Percentiles rank a stretch among this genome's conserved stretches.
Evolutionary conservation across 2,888 invertebrate species (phyloP).

Genomic region (Ochropleura plecta): DNA sequence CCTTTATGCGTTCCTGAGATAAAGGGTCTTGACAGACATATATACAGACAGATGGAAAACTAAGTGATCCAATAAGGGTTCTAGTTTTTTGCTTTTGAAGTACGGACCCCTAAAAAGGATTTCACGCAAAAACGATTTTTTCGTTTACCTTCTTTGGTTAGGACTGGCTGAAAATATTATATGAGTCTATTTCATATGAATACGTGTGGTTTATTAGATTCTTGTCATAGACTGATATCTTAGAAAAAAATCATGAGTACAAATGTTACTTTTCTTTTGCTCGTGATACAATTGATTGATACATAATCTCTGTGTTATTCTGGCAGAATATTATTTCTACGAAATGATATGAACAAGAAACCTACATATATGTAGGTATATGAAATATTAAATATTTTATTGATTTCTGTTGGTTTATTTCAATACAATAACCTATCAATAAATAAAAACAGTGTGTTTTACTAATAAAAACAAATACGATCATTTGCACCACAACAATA

Average conservation of each 20-base stretch:
- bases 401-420: not conserved
- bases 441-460: not conserved
- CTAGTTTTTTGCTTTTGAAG: too few relatives aligned
- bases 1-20: too few relatives aligned
- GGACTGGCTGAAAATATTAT: conserved; percentile 9
- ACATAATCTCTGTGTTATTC: not conserved
- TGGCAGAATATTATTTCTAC: not conserved
- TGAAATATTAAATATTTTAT: not conserved
- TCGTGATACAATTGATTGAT: conserved; percentile 9
- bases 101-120: not conserved
- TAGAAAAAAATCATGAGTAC: conserved; percentile 2
- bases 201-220: conserved; percentile 14
- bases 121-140: not conserved
- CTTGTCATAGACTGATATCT: not conserved
- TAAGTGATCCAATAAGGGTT: too few relatives aligned
- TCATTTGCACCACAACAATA: not conserved
- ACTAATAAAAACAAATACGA: not conserved
- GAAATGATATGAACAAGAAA: not conserved
- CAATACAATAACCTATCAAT: not conserved
- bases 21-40: too few relatives aligned
- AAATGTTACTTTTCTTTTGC: conserved; percentile 4
- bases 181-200: conserved; percentile 12
- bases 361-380: too few relatives aligned
- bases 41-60: too few relatives aligned
- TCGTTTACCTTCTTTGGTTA: not conserved